Conservation (phyloP, 2,888 invertebrate species). For the Tetanocera ferruginea region DNA sequence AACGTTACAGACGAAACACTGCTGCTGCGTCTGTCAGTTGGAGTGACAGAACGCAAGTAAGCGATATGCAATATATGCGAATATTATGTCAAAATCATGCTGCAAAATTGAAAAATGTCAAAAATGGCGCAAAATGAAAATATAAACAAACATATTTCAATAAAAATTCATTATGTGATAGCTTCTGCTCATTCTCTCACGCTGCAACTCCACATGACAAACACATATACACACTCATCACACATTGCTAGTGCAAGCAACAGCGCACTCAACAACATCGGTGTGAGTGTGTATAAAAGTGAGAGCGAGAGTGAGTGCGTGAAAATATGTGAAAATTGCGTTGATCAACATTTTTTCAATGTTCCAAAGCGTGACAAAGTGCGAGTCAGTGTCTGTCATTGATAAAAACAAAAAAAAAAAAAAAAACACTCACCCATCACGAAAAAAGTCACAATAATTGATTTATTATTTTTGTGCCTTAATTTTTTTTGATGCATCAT, state of each 20-base stretch:
- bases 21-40: not conserved
- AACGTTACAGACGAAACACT: not conserved
- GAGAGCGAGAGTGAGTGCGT: not conserved
- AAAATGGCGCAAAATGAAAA: not conserved
- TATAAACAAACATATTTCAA: not conserved
- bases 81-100: not conserved
- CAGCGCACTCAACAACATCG: not conserved
- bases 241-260: not conserved
- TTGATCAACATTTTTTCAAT: not conserved
- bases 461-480: not conserved
- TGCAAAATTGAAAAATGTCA: not conserved
- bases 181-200: too few species aligned
- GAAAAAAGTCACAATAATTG: conserved; percentile 7
- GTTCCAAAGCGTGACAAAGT: not conserved
- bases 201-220: too few species aligned
- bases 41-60: not conserved
- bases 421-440: too few species aligned
- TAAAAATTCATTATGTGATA: too few species aligned
- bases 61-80: not conserved
- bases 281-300: not conserved
- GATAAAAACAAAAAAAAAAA: not conserved
- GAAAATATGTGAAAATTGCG: not conserved
- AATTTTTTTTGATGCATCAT: not conserved
- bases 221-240: not conserved
- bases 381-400: not conserved